Percentiles rank a stretch among this genome's conserved stretches.
These are phyloP conservation scores for Perccottus glenii DNA, from an alignment of 2,113 vertebrate genomes.

Conservation along the genomic window DNA sequence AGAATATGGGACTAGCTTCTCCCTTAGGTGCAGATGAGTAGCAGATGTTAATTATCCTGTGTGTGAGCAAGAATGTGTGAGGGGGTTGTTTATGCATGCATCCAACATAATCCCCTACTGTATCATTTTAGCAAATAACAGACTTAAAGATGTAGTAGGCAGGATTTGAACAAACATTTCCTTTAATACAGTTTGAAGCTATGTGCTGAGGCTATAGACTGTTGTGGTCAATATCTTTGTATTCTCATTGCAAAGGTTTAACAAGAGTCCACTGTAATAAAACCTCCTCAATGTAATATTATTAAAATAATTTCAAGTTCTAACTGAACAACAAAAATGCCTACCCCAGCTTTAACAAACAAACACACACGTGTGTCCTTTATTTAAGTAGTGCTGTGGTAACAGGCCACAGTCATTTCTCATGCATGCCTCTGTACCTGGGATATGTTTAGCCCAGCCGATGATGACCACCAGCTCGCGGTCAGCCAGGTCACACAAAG, in stretches of 20 bases:
- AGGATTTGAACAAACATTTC: not conserved
- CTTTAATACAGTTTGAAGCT: not conserved
- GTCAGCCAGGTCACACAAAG: conserved; percentile 95
- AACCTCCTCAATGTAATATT: too few relatives aligned
- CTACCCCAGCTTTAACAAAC: too few relatives aligned
- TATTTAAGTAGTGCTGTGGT: too few relatives aligned
- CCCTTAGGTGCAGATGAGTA: conserved; percentile 74
- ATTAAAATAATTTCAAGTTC: too few relatives aligned
- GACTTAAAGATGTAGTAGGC: not conserved
- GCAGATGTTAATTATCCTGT: conserved; percentile 76
- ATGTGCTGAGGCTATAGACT: not conserved
- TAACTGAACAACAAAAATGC: too few relatives aligned
- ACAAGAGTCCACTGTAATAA: too few relatives aligned
- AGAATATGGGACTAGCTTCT: conserved; percentile 74
- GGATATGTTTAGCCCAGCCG: conserved; percentile 99
- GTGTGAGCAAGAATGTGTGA: conserved; percentile 38
- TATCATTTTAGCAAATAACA: conserved; percentile 37
- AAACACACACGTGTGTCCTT: too few relatives aligned
- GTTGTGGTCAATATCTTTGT: too few relatives aligned
- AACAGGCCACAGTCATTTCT: not conserved
- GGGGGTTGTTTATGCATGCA: conserved; percentile 29
- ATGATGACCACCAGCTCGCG: conserved; percentile 97
- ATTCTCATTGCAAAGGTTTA: too few relatives aligned
- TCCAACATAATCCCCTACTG: conserved; percentile 42
- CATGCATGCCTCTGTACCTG: conserved; percentile 80